These are phyloP conservation scores for Hycleus cichorii DNA, from an alignment of 1,140 invertebrate genomes.

Conservation along the genomic window DNA sequence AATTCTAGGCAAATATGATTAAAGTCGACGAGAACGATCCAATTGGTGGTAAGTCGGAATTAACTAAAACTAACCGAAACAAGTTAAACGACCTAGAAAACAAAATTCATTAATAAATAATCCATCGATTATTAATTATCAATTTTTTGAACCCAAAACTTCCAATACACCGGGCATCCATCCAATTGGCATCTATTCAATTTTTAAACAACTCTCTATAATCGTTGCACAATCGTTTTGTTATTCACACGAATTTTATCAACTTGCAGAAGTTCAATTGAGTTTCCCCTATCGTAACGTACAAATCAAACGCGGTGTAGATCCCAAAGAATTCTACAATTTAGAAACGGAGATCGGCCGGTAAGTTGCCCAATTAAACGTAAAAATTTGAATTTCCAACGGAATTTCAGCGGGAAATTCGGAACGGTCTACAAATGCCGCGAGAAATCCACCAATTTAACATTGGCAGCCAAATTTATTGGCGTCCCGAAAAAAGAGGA, in stretches of 20 bases:
- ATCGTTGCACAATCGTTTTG: slow-evolving; percentile 4
- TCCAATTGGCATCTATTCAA: slow-evolving; percentile 10
- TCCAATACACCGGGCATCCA: not conserved
- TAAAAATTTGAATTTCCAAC: no score
- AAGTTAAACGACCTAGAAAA: not conserved
- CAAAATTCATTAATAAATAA: slow-evolving; percentile 7
- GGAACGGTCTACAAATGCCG: slow-evolving; percentile 90
- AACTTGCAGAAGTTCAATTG: slow-evolving; percentile 70
- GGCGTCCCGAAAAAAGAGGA: slow-evolving; percentile 78
- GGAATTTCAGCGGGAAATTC: slow-evolving; percentile 82
- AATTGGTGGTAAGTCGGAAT: slow-evolving; percentile 64
- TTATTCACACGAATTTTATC: not conserved
- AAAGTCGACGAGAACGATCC: slow-evolving; percentile 79
- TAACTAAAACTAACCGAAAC: not conserved
- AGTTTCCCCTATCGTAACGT: slow-evolving; percentile 79
- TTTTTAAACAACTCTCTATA: slow-evolving; percentile 6
- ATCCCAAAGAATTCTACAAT: slow-evolving; percentile 74
- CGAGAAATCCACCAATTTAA: slow-evolving; percentile 71
- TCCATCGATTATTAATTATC: not conserved
- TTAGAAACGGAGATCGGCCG: slow-evolving; percentile 72
- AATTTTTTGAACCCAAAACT: slow-evolving; percentile 7
- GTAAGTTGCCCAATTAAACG: slow-evolving; percentile 39
- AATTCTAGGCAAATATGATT: slow-evolving; percentile 53
- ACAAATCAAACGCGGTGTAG: slow-evolving; percentile 62
- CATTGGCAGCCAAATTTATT: slow-evolving; percentile 91